Conservation (phyloP, 1,140 invertebrate species). For the Heliconius himera region DNA sequence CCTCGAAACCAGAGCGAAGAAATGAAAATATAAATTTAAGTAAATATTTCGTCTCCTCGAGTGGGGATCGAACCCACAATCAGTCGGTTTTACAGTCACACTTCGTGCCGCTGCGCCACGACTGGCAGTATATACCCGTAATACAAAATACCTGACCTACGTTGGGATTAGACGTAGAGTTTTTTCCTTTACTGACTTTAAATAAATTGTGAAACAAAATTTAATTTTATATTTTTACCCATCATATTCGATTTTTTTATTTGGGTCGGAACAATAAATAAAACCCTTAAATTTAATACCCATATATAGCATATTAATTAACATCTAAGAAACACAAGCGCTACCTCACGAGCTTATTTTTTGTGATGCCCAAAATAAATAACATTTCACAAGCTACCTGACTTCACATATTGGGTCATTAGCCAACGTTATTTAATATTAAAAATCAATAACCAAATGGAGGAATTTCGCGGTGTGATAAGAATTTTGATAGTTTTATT, state of each 20-base stretch:
- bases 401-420: slow-evolving; percentile 17
- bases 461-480: slow-evolving; percentile 8
- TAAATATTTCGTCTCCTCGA: too few species aligned
- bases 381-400: slow-evolving; percentile 28
- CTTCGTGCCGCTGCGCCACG: too few species aligned
- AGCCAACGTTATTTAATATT: background rate
- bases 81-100: too few species aligned
- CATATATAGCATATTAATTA: slow-evolving; percentile 6
- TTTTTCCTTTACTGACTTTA: too few species aligned
- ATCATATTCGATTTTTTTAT: background rate
- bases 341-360: slow-evolving; percentile 9
- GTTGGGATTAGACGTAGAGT: background rate
- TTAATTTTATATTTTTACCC: too few species aligned
- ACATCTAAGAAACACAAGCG: slow-evolving; percentile 3
- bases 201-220: too few species aligned
- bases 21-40: too few species aligned
- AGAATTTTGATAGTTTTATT: background rate
- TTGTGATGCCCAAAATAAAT: slow-evolving; percentile 17
- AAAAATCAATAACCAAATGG: background rate
- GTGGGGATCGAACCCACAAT: too few species aligned
- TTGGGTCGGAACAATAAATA: background rate
- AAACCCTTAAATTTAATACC: background rate
- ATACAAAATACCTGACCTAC: background rate
- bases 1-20: too few species aligned
- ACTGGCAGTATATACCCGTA: background rate